These are phyloP conservation scores for Orthosia gracilis DNA, from an alignment of 2,888 invertebrate genomes.

Conservation along the genomic window DNA sequence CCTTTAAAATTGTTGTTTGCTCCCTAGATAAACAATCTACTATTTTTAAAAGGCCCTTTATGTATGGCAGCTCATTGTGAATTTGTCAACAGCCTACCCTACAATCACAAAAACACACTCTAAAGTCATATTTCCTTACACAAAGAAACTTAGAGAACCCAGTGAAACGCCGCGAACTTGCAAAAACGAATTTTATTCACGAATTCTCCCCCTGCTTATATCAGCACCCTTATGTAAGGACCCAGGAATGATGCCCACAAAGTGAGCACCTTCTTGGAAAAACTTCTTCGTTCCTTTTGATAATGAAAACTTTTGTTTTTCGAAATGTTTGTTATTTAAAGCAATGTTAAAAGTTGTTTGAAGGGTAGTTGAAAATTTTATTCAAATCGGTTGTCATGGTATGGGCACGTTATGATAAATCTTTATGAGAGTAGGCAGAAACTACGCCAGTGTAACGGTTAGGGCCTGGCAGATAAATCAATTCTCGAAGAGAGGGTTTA, in stretches of 20 bases:
- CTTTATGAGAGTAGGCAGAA: no score
- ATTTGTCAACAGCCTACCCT: neutral
- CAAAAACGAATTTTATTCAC: constrained; percentile 26
- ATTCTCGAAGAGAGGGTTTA: no score
- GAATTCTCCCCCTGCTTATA: constrained; percentile 26
- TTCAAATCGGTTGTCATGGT: no score
- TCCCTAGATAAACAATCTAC: no score
- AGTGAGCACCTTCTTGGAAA: constrained; percentile 7
- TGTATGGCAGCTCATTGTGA: no score
- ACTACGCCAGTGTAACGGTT: no score
- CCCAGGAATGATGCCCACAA: neutral
- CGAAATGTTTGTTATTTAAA: neutral
- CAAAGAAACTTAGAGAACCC: constrained; percentile 31
- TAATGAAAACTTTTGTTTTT: constrained; percentile 3
- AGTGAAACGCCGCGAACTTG: constrained; percentile 35
- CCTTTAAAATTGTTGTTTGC: no score
- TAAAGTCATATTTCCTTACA: constrained; percentile 25
- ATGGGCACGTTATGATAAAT: no score
- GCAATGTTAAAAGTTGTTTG: neutral
- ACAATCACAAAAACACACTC: neutral
- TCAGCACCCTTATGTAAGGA: constrained; percentile 9
- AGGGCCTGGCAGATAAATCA: no score
- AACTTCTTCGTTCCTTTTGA: neutral
- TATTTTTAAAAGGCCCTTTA: no score
- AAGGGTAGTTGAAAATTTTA: no score